These are phyloP conservation scores for Hermetia illucens DNA, from an alignment of 1,140 invertebrate genomes.

Conservation along the genomic window DNA sequence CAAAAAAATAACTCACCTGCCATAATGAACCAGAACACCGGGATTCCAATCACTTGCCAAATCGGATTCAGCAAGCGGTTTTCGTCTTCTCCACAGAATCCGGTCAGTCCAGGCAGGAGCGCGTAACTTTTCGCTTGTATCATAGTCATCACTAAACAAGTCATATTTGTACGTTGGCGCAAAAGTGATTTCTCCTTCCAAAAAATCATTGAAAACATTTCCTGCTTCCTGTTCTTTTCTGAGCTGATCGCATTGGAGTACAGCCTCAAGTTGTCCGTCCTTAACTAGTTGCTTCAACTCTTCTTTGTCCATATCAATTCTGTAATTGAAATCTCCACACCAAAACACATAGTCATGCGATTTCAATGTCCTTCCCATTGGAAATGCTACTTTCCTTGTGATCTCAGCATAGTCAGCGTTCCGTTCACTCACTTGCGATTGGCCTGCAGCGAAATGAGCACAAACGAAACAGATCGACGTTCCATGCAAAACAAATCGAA, in stretches of 20 bases:
- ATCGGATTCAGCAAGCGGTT: slow-evolving; percentile 52
- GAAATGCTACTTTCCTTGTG: slow-evolving; percentile 81
- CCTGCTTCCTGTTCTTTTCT: slow-evolving; percentile 61
- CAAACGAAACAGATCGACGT: slow-evolving; percentile 96
- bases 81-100: slow-evolving; percentile 75
- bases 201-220: slow-evolving; percentile 88
- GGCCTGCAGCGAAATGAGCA: slow-evolving; percentile 97
- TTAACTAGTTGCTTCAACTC: slow-evolving; percentile 79
- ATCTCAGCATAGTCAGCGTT: slow-evolving; percentile 97
- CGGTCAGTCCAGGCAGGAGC: slow-evolving; percentile 98
- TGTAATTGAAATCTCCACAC: slow-evolving; percentile 99
- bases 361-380: slow-evolving; percentile 81
- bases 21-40: slow-evolving; percentile 79
- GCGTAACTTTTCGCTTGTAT: slow-evolving; percentile 95
- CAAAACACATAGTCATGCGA: slow-evolving; percentile 98
- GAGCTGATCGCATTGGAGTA: slow-evolving; percentile 84
- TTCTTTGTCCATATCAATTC: slow-evolving; percentile 91
- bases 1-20: slow-evolving; percentile 22
- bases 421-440: slow-evolving; percentile 83
- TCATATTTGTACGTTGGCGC: slow-evolving; percentile 99
- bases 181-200: slow-evolving; percentile 86
- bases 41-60: slow-evolving; percentile 44
- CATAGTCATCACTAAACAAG: slow-evolving; percentile 96
- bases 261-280: slow-evolving; percentile 58
- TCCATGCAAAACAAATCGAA: slow-evolving; percentile 79